These are phyloP conservation scores for Cancer borealis DNA, from an alignment of 2,888 invertebrate species.

Conservation along the genomic window DNA sequence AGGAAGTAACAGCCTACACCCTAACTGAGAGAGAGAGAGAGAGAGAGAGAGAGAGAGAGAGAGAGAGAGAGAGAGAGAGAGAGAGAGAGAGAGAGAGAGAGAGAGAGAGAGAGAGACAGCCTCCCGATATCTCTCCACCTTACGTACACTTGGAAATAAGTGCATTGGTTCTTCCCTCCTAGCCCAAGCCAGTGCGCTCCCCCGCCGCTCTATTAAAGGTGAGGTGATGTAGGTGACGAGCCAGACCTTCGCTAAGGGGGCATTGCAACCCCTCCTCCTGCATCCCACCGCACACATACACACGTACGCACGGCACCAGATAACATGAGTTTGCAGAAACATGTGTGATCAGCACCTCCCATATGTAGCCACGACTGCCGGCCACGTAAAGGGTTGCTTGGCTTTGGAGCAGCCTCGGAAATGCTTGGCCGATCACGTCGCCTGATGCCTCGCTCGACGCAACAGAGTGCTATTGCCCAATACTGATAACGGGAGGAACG, in stretches of 20 bases:
- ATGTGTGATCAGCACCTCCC: not conserved
- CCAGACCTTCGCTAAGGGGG: constrained; percentile 5
- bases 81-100: constrained; percentile 37
- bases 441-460: not conserved
- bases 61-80: constrained; percentile 22
- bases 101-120: not conserved
- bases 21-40: not conserved
- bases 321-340: constrained; percentile 4
- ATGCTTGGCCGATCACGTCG: constrained; percentile 10
- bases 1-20: not conserved
- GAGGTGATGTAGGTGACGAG: not conserved
- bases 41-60: constrained; percentile 50
- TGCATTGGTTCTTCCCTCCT: not conserved
- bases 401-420: not conserved
- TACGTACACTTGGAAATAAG: not conserved
- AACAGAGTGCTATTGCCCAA: not conserved
- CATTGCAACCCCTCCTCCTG: not conserved
- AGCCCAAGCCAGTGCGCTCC: not conserved
- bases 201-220: not conserved
- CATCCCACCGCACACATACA: not conserved
- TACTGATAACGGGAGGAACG: not conserved
- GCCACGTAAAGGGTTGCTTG: not conserved
- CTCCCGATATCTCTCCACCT: not conserved
- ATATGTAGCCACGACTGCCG: not conserved
- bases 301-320: not conserved